A percentile compares a stretch with the other conserved stretches of the same genome.
Evolutionary conservation across 2,113 vertebrate genomes (phyloP).

Genomic region (Eurystomus gularis): DNA sequence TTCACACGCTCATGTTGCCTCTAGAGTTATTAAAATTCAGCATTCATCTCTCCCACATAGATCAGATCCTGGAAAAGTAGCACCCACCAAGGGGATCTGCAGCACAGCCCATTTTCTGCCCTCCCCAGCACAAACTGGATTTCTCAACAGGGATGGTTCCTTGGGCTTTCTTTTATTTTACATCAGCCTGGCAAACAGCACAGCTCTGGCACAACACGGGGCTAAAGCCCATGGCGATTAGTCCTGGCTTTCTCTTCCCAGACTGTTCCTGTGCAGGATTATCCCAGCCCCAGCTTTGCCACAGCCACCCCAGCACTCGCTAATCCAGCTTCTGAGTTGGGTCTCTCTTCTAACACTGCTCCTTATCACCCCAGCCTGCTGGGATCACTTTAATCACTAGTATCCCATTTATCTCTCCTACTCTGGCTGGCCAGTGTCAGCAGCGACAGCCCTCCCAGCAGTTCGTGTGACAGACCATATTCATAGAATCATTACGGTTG

Average conservation of each 20-base stretch:
- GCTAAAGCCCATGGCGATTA: not conserved
- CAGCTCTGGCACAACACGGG: not conserved
- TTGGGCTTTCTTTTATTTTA: not conserved
- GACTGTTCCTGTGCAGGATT: not conserved
- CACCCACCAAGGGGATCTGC: not conserved
- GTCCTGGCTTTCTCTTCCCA: not conserved
- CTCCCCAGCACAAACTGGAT: not conserved
- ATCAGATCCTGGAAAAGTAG: not conserved
- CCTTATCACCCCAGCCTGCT: fast-evolving
- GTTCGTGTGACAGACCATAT: fast-evolving
- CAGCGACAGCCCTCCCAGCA: not conserved
- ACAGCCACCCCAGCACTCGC: fast-evolving
- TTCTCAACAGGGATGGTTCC: not conserved
- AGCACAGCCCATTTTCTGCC: not conserved
- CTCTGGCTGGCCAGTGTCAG: not conserved
- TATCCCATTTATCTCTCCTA: not conserved
- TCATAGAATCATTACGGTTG: too few species aligned
- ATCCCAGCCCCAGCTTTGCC: not conserved
- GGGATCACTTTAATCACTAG: not conserved
- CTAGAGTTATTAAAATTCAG: not conserved
- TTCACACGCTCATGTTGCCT: not conserved
- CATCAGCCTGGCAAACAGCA: not conserved
- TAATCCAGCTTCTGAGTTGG: fast-evolving
- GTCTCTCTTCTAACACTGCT: not conserved
- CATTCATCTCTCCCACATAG: not conserved